Evolutionary conservation across 2,888 invertebrate species (phyloP), one percentile per base, ranked within the genome.

Genomic region (Lymantria monacha): DNA sequence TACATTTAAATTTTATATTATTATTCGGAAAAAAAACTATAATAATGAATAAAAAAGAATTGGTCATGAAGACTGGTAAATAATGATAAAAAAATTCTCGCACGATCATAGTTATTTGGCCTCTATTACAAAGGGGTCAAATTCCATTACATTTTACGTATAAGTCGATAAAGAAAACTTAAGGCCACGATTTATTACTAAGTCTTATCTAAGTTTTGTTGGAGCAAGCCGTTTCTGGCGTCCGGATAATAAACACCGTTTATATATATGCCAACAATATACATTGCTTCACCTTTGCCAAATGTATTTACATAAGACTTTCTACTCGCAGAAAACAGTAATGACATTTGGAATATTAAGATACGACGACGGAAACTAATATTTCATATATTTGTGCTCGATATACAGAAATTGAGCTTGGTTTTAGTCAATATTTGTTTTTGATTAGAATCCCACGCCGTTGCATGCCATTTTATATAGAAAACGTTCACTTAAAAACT

Each of bases 1-100:
- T 89, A 91, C 85, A 88, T 86, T 90, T 85, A 84, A 87, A 79
- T 87, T 89, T 90, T 86, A 89, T 89, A 89, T 87, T 88, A 89
- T 85, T 87, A 85, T 85, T 87, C 30, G n/a, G 82, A 83, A 76
- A 83, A 81, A 82, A 78, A 84, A 82, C 83, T 82, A 82, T 83
- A 78, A 73, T 75, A 76, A 79, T 77, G 74, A 77, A 78, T 83
- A 83, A 87, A 85, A 50, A 50, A 22, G 80, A 79, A 82, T 70
- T 72, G 76, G 83, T 86, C 83, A 82, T 80, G 72, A 70, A 84
- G 84, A 87, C 81, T 77, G 81, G 80, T 87, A 87, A 80, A 83
- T 83, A 78, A 75, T 80, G 70, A 79, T 81, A 81, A 87, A 85
- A 59, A 64, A 86, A 85, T 76, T 81, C 76, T 82, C 74, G 81